Conservation (phyloP, 30 jellyfish, hydroid and myxozoan genomes). For the Sanderia malayensis region DNA sequence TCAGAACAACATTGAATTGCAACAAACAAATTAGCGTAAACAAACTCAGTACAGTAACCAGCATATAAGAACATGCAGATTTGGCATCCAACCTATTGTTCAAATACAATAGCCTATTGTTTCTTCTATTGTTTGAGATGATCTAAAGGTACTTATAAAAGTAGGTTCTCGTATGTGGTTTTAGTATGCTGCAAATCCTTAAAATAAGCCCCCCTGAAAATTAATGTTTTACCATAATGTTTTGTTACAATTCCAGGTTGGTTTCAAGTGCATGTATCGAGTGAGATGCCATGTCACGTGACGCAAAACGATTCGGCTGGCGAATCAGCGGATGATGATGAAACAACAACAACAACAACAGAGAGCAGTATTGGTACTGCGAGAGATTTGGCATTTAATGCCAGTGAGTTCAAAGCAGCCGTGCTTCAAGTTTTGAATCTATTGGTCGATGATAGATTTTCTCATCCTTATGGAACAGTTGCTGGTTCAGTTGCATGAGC, state of each 20-base stretch:
- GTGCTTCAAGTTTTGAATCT: constrained; percentile 71
- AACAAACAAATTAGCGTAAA: too few relatives aligned
- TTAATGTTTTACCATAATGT: too few relatives aligned
- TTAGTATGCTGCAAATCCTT: too few relatives aligned
- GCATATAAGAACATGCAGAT: too few relatives aligned
- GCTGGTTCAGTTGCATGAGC: constrained; percentile 98
- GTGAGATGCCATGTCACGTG: constrained; percentile 36
- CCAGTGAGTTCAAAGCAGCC: constrained; percentile 81
- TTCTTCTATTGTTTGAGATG: too few relatives aligned
- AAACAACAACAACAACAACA: constrained; percentile 45
- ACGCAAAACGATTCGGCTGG: constrained; percentile 54
- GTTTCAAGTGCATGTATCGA: constrained; percentile 79
- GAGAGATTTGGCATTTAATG: constrained; percentile 56
- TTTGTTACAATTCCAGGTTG: constrained; percentile 55
- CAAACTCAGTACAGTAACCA: too few relatives aligned
- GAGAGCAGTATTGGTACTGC: constrained; percentile 36
- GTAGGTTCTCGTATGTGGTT: too few relatives aligned
- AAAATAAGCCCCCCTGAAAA: too few relatives aligned
- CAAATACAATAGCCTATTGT: too few relatives aligned
- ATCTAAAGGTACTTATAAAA: too few relatives aligned
- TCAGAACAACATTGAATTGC: too few relatives aligned
- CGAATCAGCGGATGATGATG: constrained; percentile 72
- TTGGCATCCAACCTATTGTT: too few relatives aligned
- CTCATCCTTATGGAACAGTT: constrained; percentile 98
- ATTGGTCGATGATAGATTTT: constrained; percentile 85